Evolutionary conservation across 2,888 invertebrate species (phyloP).

Genomic region (Cosmia trapezina): DNA sequence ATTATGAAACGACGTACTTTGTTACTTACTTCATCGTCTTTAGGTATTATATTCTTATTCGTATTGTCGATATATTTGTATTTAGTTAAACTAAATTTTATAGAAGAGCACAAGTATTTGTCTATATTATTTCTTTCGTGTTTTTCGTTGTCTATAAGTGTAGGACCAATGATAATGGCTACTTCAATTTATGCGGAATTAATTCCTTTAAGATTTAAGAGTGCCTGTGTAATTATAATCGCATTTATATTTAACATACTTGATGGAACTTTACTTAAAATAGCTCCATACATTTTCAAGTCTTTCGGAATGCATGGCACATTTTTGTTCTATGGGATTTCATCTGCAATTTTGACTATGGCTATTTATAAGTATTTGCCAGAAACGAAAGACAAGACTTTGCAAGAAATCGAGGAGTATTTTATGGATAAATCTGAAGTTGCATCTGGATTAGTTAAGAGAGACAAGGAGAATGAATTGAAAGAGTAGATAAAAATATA

Average conservation of each 20-base stretch:
- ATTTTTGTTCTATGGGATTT: slow-evolving; percentile 5
- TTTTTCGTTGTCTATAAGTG: slow-evolving; percentile 9
- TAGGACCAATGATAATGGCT: slow-evolving; percentile 1
- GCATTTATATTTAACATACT: background rate
- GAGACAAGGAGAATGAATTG: background rate
- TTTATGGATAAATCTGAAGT: slow-evolving; percentile 6
- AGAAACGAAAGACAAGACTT: slow-evolving; percentile 66
- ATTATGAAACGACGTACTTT: slow-evolving; percentile 17
- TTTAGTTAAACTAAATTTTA: slow-evolving; percentile 6
- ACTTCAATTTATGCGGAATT: slow-evolving; percentile 7
- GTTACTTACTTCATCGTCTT: background rate
- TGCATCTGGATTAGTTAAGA: background rate
- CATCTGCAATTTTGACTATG: background rate
- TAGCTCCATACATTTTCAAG: slow-evolving; percentile 5
- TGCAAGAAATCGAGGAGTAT: slow-evolving; percentile 60
- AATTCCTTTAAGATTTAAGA: slow-evolving; percentile 1
- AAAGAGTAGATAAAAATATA: too few species aligned
- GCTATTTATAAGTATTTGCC: slow-evolving; percentile 12
- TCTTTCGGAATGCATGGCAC: slow-evolving; percentile 13
- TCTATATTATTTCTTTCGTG: background rate
- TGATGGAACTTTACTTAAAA: background rate
- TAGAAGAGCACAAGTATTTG: slow-evolving; percentile 11
- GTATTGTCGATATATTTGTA: slow-evolving; percentile 8
- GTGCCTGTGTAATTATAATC: background rate
- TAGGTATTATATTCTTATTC: slow-evolving; percentile 6